A percentile compares a stretch with the other conserved stretches of the same genome.
phyloP scores from a whole-genome alignment of 2,797 vertebrate species.

The Paedocypris micromegethes region DNA sequence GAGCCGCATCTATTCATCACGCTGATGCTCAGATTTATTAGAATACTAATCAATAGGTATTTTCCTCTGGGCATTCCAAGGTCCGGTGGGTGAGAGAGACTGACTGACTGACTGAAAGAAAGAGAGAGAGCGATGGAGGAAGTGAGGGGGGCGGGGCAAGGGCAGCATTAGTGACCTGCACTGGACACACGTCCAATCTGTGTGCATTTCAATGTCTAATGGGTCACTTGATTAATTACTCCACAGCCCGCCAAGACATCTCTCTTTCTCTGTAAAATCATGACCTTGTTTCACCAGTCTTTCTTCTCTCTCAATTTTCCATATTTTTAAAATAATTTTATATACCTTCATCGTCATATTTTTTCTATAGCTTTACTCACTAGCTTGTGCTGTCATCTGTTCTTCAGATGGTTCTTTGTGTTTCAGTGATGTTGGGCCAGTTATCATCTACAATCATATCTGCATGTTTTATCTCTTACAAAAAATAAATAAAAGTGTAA shows the following conservation, averaged over 20 bases:
- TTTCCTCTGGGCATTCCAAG: conserved; percentile 36
- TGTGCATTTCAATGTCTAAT: conserved; percentile 48
- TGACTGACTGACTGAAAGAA: no score
- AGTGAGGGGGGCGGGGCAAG: conserved; percentile 43
- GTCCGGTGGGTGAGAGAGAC: conserved; percentile 19
- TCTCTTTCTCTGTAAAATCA: conserved; percentile 17
- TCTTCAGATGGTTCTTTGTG: no score
- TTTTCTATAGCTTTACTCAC: no score
- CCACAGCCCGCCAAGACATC: conserved; percentile 42
- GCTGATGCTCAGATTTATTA: conserved; percentile 45
- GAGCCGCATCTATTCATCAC: conserved; percentile 26
- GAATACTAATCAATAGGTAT: conserved; percentile 40
- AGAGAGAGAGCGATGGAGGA: no score
- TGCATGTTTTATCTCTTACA: no score
- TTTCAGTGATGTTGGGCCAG: no score
- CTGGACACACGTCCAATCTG: conserved; percentile 47
- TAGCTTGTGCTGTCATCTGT: no score
- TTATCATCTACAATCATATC: no score
- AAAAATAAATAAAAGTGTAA: no score
- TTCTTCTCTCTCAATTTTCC: conserved; percentile 6
- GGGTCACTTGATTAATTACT: conserved; percentile 47
- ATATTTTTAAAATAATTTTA: not conserved
- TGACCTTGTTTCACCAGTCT: not conserved
- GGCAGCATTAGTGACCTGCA: conserved; percentile 47
- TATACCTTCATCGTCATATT: no score